Percentiles rank a stretch among this genome's conserved stretches.
Evolutionary conservation across 2,797 vertebrate species (phyloP).

Genomic region (Sebastes minor): DNA sequence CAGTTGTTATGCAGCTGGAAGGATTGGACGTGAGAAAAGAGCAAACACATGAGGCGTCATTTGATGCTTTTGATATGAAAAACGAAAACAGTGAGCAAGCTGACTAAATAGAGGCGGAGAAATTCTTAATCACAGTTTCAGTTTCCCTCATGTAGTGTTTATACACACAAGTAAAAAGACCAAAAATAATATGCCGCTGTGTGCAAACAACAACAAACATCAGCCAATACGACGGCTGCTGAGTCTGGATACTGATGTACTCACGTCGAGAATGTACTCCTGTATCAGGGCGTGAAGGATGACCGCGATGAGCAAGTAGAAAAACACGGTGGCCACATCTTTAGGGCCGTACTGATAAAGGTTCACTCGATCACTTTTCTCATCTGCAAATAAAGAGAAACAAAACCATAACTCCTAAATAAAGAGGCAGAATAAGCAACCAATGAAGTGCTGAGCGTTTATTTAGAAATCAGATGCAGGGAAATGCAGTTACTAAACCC

Average conservation of each 20-base stretch:
- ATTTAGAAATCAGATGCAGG: not conserved
- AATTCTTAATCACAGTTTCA: not conserved
- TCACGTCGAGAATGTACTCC: conserved; percentile 88
- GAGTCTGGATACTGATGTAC: conserved; percentile 44
- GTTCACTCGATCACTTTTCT: conserved; percentile 78
- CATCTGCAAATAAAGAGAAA: conserved; percentile 67
- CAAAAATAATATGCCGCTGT: not conserved
- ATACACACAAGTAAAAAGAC: not conserved
- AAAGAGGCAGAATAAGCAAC: not conserved
- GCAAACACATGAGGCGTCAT: not conserved
- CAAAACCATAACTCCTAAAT: not conserved
- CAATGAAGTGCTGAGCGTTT: not conserved
- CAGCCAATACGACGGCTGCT: not conserved
- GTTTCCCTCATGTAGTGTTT: not conserved
- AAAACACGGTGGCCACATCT: conserved; percentile 88
- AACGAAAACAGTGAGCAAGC: not conserved
- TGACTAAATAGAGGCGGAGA: not conserved
- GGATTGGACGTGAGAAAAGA: not conserved
- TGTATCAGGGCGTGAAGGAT: conserved; percentile 90
- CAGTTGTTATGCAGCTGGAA: not conserved
- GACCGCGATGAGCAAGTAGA: conserved; percentile 88
- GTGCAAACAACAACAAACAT: not conserved
- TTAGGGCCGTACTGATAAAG: conserved; percentile 86
- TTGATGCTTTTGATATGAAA: conserved; percentile 1
- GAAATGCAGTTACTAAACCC: not conserved